Evolutionary conservation across 2,797 vertebrate species (phyloP), one percentile per base, ranked within the genome.

Genomic region (Lerista edwardsae): DNA sequence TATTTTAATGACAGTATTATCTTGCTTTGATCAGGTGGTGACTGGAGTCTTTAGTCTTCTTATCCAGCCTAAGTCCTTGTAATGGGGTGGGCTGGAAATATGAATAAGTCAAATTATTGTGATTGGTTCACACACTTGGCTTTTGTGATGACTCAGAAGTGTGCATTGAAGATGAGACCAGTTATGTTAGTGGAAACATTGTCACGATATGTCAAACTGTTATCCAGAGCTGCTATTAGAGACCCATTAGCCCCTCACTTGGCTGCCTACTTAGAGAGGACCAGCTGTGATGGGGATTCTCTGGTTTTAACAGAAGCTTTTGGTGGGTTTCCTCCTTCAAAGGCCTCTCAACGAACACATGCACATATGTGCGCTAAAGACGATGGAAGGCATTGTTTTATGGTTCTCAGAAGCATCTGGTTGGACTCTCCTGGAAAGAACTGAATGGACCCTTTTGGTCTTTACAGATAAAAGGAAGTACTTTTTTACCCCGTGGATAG

Each of bases 1-100:
- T 68, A 55, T 83, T 57, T 76, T 75, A 83, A 75, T 76, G 3
- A 34, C 31, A n/a, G 19, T 59, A 51, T 75, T 76, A 68, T 75
- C 73, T 57, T 29, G 4, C 34, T 76, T 57, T 83, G 39, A 68
- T 75, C 61, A 76, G 73, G 62, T 23, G 65, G n/a, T n/a, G 75
- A 75, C n/a, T 75, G 82, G 36, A 27, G 72, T 71, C 61, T 59
- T 23, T 61, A 75, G 62, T 57, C 47, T n/a, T 59, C 6, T 67
- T 41, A 5, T 62, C 62, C 31, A 68, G 36, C 61, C n/a, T n/a
- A 23, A 72, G 34, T 41, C 62, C 25, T 75, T 41, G 44, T 31
- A 41, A 83, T 36, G 51, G 47, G 19, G 41, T 67, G 1, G 73
- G 27, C 31, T 55, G 55, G 82, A 41, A 57, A 75, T 7, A n/a